phyloP scores from a whole-genome alignment of 2,113 vertebrate genomes.

The Psettodes erumei region DNA sequence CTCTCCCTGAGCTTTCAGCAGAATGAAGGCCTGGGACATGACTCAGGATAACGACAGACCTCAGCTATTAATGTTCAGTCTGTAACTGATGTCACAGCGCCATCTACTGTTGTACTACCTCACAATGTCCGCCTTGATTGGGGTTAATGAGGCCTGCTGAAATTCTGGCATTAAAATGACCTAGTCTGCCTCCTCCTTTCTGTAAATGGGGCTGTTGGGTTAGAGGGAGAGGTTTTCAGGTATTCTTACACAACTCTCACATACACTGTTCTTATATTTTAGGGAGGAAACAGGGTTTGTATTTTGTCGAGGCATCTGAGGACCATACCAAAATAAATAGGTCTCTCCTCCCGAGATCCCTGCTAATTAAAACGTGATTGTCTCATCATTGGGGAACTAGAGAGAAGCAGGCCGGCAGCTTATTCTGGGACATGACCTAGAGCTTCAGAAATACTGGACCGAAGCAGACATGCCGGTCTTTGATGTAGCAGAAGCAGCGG shows the following conservation, averaged over 20 bases:
- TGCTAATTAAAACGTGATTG: constrained; percentile 20
- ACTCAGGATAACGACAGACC: constrained; percentile 7
- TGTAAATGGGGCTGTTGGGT: not conserved
- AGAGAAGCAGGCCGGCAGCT: constrained; percentile 20
- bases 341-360: not conserved
- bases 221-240: not conserved
- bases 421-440: constrained; percentile 14
- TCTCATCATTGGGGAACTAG: not conserved
- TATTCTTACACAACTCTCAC: not conserved
- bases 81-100: not conserved
- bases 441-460: constrained; percentile 1
- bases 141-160: not conserved
- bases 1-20: not conserved
- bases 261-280: not conserved
- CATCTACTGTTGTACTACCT: constrained; percentile 18
- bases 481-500: not conserved
- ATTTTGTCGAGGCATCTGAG: constrained; percentile 1
- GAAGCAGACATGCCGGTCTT: not conserved
- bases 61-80: not conserved
- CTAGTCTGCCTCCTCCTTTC: not conserved
- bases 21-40: not conserved
- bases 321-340: not conserved
- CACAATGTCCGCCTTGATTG: not conserved
- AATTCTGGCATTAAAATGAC: not conserved
- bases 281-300: not conserved